Conservation (phyloP, 1,140 invertebrate species). For the Eumeta japonica region DNA sequence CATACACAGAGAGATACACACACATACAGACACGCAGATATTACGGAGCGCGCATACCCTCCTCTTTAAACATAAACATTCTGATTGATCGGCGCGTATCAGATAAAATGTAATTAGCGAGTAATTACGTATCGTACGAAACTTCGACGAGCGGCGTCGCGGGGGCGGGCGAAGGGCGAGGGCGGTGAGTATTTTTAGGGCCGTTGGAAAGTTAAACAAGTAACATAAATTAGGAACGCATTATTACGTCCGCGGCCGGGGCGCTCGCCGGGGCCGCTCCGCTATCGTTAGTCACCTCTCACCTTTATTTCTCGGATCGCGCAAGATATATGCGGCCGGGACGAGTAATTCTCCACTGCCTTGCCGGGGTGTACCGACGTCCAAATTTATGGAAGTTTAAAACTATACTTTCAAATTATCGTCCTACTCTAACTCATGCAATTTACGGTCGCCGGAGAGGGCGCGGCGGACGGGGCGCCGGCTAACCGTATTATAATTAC, state of each 20-base stretch:
- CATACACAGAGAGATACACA: no score
- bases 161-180: no score
- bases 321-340: constrained; percentile 7
- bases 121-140: no score
- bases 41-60: no score
- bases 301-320: constrained; percentile 5
- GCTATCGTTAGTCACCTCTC: constrained; percentile 5
- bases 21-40: no score
- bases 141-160: no score
- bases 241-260: background rate
- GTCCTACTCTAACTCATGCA: constrained; percentile 3
- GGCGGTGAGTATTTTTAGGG: background rate
- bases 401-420: constrained; percentile 7
- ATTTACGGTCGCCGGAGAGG: constrained; percentile 2
- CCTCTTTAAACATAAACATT: no score
- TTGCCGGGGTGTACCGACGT: constrained; percentile 2
- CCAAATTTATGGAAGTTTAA: constrained; percentile 7
- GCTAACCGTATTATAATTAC: constrained; percentile 5
- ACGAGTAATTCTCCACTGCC: constrained; percentile 5
- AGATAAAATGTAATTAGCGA: no score
- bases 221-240: constrained; percentile 3
- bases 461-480: background rate
- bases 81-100: no score
- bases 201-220: background rate
- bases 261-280: background rate